Base-by-base conservation (phyloP, 2,797 vertebrate genomes). In the Sebastes iracundus region DNA sequence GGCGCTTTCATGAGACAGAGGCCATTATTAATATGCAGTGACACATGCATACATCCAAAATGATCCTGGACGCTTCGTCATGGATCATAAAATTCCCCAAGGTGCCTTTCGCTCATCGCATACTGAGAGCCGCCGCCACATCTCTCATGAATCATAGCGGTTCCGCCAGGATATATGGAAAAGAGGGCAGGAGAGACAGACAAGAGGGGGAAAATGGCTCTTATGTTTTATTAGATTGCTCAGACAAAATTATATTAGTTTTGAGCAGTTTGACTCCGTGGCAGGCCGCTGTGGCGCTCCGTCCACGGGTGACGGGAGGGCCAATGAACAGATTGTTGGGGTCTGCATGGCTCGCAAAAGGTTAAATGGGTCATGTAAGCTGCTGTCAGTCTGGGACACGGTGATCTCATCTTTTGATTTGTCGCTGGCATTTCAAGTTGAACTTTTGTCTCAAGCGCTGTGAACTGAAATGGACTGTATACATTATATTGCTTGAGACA, bases 81-180 rank as follows among this genome's bases (percentile, higher is more conserved):
- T 93, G 95, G 95, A 92, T 95, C 95, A 95, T 96, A 95, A 95
- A 95, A 94, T 87, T 94, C 94, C 94, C 94, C 94, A 95, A 95
- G 95, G 95, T 95, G 95, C 95, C 95, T 95, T 96, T 95, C 77
- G 77, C 87, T 94, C 92, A 90, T 92, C 8, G 77, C 89, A 85
- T 86, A 92, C 89, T 92, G 90, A 95, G 88, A 89, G 87, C 72
- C 53, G 63, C 83, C 85, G 69, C 72, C 78, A 30, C 84, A 77
- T 88, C 84, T 68, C 75, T 56, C 82, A 93, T 94, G 93, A 95
- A 94, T 94, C 94, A 94, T 60, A 16, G 80, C 28, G 22, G 79
- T 86, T 90, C 83, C 23, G 59, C 79, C 81, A 78, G 87, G 81
- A 92, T 87, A 88, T 89, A 88, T 84, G 81, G 84, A 82, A 80